A percentile compares a stretch with the other conserved stretches of the same genome.
Evolutionary conservation across 2,888 invertebrate species (phyloP).

Genomic region (Gymnosoma rotundatum): DNA sequence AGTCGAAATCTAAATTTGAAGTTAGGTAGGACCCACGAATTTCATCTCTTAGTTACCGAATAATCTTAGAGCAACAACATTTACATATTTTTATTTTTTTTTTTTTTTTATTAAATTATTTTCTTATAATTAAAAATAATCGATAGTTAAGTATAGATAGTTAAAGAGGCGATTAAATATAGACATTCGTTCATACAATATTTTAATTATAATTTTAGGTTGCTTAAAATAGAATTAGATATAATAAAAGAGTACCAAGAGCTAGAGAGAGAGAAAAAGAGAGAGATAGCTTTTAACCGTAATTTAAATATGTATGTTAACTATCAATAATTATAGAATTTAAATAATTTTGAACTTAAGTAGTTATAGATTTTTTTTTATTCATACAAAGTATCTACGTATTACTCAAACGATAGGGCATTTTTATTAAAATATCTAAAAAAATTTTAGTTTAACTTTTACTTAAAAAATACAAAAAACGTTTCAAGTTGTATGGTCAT

Average conservation of each 20-base stretch:
- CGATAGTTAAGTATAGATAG: conserved; percentile 49
- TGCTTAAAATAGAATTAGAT: not conserved
- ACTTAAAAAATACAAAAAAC: not conserved
- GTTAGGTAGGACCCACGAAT: no score
- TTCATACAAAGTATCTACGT: not conserved
- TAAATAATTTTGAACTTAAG: not conserved
- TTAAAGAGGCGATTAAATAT: conserved; percentile 41
- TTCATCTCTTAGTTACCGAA: no score
- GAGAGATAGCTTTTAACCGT: not conserved
- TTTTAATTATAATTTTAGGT: not conserved
- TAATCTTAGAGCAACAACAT: no score
- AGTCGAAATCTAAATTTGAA: no score
- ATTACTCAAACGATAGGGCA: not conserved
- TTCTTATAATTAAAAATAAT: conserved; percentile 58
- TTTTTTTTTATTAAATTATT: conserved; percentile 29
- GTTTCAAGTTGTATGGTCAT: conserved; percentile 11
- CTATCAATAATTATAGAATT: not conserved
- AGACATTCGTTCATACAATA: conserved; percentile 20
- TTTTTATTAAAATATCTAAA: conserved; percentile 8
- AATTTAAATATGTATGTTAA: not conserved
- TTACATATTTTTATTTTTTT: no score
- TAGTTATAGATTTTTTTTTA: no score
- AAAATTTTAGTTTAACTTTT: not conserved
- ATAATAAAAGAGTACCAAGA: not conserved
- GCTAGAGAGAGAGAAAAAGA: not conserved